A percentile compares a stretch with the other conserved stretches of the same genome.
Conservation (phyloP, 2,113 vertebrate species). For the Lichenostomus cassidix region DNA sequence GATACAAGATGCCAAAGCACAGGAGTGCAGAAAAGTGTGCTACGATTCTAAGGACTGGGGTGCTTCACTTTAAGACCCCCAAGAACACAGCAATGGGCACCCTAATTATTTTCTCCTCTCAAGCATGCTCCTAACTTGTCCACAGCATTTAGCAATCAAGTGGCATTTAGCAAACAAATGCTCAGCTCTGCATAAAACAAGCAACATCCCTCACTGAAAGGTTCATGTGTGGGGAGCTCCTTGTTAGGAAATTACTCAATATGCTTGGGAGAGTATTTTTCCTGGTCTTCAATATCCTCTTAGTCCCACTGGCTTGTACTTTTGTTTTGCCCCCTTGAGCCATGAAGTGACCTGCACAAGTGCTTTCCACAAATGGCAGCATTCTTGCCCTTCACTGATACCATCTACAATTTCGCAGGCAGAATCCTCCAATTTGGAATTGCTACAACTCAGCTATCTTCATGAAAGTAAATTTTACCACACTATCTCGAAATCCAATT, state of each 20-base stretch:
- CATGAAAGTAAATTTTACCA: background rate
- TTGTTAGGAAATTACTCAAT: background rate
- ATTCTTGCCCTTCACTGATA: background rate
- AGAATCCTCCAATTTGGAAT: background rate
- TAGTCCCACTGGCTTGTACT: background rate
- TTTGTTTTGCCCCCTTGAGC: background rate
- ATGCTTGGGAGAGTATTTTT: background rate
- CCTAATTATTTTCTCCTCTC: background rate
- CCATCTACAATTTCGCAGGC: background rate
- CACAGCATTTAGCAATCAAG: background rate
- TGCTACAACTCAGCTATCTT: background rate
- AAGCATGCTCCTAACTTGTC: background rate
- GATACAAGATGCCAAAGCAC: background rate
- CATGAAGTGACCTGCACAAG: background rate
- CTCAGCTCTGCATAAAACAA: background rate
- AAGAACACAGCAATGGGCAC: background rate
- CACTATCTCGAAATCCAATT: background rate
- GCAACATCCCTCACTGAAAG: accelerated
- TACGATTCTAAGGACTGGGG: background rate
- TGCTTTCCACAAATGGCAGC: background rate
- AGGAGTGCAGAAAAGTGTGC: background rate
- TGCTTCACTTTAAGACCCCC: background rate
- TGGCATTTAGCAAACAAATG: background rate
- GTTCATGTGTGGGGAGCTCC: background rate
- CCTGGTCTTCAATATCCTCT: background rate